A percentile compares a stretch with the other conserved stretches of the same genome.
phyloP scores from a whole-genome alignment of 2,888 invertebrate genomes.

The Euclidia mi region DNA sequence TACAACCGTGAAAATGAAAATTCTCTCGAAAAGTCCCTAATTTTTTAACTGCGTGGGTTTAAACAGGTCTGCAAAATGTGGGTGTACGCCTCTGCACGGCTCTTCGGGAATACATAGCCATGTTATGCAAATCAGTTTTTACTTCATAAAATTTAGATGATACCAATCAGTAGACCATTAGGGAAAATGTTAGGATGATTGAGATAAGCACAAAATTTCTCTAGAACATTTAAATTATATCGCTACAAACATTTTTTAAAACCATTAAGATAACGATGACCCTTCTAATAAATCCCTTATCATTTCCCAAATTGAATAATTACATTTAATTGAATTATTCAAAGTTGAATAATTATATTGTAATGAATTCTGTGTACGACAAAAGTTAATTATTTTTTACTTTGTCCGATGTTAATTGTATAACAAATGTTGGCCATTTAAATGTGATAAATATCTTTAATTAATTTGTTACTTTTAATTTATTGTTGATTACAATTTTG shows the following conservation, averaged over 20 bases:
- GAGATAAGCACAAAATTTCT: slow-evolving; percentile 6
- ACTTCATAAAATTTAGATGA: slow-evolving; percentile 1
- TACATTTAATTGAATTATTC: slow-evolving; percentile 42
- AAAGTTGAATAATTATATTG: slow-evolving; percentile 59
- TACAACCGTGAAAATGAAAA: no score
- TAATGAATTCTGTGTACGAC: slow-evolving; percentile 14
- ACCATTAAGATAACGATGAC: slow-evolving; percentile 26
- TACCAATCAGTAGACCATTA: slow-evolving; percentile 3
- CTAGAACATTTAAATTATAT: slow-evolving; percentile 5
- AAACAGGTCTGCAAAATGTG: no score
- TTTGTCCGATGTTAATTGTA: slow-evolving; percentile 29
- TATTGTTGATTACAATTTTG: slow-evolving; percentile 23
- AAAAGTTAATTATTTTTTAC: slow-evolving; percentile 30
- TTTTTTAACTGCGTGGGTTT: no score
- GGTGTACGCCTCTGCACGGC: background rate
- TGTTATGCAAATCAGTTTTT: no score
- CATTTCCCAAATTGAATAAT: slow-evolving; percentile 31
- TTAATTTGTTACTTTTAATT: slow-evolving; percentile 51
- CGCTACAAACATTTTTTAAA: slow-evolving; percentile 13
- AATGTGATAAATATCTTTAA: slow-evolving; percentile 53
- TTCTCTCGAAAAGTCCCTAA: no score
- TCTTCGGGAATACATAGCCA: no score
- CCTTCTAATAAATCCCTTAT: slow-evolving; percentile 24
- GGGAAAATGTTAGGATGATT: slow-evolving; percentile 6
- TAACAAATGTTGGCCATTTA: slow-evolving; percentile 58